Percentiles rank a stretch among this genome's conserved stretches.
These are phyloP conservation scores for Heloderma charlesbogerti DNA, from an alignment of 2,113 vertebrate species.

Conservation along the genomic window DNA sequence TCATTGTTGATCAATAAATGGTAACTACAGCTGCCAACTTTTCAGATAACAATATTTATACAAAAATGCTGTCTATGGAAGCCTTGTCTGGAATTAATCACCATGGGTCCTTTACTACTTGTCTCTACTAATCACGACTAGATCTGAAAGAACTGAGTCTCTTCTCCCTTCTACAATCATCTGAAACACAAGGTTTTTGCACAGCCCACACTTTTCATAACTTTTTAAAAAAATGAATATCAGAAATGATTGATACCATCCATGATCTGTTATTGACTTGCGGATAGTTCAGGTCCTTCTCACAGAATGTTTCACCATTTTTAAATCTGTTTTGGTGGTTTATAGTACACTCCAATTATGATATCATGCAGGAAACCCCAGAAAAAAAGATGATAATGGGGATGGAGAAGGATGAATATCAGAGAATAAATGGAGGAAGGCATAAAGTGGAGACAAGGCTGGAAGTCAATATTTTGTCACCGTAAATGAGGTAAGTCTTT, in stretches of 20 bases:
- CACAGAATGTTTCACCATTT: not conserved
- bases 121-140: not conserved
- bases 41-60: not conserved
- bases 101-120: not conserved
- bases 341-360: not conserved
- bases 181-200: not conserved
- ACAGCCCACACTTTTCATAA: not conserved
- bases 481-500: not conserved
- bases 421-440: not conserved
- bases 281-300: not conserved
- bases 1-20: conserved; percentile 8
- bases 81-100: conserved; percentile 6
- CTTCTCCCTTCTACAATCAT: not conserved
- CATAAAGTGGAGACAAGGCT: not conserved
- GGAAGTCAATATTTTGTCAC: not conserved
- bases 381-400: not conserved
- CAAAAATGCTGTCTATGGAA: not conserved
- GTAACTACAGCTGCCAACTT: not conserved
- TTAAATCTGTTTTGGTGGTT: not conserved
- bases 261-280: not conserved
- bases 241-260: not conserved
- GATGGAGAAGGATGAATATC: not conserved
- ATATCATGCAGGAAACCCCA: not conserved
- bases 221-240: not conserved
- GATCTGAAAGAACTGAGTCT: not conserved